Conservation (phyloP, 2,888 invertebrate species). For the Acanthosepion esculentum region DNA sequence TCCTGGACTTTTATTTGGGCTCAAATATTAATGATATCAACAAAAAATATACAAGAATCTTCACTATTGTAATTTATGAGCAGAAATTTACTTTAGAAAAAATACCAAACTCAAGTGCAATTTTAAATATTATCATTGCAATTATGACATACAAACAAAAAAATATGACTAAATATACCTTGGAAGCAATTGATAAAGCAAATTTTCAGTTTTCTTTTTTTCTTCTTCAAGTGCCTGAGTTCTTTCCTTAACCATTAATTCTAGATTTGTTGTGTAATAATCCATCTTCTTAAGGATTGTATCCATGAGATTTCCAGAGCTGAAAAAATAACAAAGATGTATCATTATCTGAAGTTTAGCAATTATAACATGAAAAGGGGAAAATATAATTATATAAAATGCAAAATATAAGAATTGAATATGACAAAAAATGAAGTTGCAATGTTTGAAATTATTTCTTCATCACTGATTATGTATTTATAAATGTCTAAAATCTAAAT, state of each 20-base stretch:
- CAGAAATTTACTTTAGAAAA: too few relatives aligned
- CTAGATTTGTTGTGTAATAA: constrained; percentile 70
- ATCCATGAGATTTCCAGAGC: constrained; percentile 70
- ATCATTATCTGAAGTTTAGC: background rate
- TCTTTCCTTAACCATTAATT: constrained; percentile 67
- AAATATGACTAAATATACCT: constrained; percentile 60
- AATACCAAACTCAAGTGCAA: too few relatives aligned
- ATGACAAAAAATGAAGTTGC: too few relatives aligned
- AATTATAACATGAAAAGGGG: background rate
- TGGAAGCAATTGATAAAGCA: constrained; percentile 71
- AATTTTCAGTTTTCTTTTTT: constrained; percentile 71
- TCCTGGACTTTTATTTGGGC: too few relatives aligned
- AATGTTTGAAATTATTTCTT: too few relatives aligned
- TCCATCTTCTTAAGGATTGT: constrained; percentile 71
- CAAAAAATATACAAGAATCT: background rate
- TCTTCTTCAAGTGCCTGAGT: constrained; percentile 70
- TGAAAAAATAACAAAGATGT: constrained; percentile 50
- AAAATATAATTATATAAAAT: too few relatives aligned
- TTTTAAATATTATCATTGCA: too few relatives aligned
- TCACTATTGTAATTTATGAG: background rate
- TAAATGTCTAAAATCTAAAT: too few relatives aligned
- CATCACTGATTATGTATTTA: too few relatives aligned
- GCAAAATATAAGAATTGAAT: too few relatives aligned
- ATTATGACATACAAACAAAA: background rate
- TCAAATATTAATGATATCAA: too few relatives aligned